phyloP scores from a whole-genome alignment of 2,888 invertebrate species.

The Lottia gigantea region DNA sequence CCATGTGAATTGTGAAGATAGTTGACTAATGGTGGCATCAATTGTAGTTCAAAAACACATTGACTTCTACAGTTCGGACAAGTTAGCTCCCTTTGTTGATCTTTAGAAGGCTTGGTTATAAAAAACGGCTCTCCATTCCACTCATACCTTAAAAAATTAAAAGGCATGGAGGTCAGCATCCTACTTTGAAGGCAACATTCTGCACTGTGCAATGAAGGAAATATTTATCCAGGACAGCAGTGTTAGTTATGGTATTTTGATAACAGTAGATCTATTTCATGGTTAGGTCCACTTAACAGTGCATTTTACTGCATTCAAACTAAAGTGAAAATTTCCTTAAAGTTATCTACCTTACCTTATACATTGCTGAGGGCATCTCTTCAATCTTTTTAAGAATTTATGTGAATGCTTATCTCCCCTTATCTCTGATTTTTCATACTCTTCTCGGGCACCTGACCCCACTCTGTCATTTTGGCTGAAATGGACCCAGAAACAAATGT shows the following conservation, averaged over 20 bases:
- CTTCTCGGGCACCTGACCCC: constrained; percentile 60
- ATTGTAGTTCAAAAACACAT: constrained; percentile 83
- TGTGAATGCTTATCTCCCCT: constrained; percentile 85
- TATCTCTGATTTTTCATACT: constrained; percentile 85
- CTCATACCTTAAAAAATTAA: constrained; percentile 76
- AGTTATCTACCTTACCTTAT: constrained; percentile 74
- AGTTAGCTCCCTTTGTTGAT: constrained; percentile 66
- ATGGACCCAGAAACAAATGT: too few relatives aligned
- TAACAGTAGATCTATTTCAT: too few relatives aligned
- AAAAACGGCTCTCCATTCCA: constrained; percentile 72
- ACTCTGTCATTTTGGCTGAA: too few relatives aligned
- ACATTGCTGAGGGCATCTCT: constrained; percentile 83
- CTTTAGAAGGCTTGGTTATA: constrained; percentile 73
- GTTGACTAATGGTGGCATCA: constrained; percentile 81
- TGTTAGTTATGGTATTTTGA: too few relatives aligned
- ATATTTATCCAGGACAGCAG: too few relatives aligned
- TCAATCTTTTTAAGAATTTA: constrained; percentile 79
- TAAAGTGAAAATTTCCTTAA: too few relatives aligned
- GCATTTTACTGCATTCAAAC: too few relatives aligned
- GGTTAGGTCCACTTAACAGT: too few relatives aligned
- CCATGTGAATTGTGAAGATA: constrained; percentile 25
- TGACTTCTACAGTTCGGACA: constrained; percentile 76
- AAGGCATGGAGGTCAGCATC: background rate
- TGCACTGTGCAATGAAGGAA: too few relatives aligned
- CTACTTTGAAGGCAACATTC: background rate